Conservation (phyloP, 2,797 vertebrate species). For the Lacerta viridis region DNA sequence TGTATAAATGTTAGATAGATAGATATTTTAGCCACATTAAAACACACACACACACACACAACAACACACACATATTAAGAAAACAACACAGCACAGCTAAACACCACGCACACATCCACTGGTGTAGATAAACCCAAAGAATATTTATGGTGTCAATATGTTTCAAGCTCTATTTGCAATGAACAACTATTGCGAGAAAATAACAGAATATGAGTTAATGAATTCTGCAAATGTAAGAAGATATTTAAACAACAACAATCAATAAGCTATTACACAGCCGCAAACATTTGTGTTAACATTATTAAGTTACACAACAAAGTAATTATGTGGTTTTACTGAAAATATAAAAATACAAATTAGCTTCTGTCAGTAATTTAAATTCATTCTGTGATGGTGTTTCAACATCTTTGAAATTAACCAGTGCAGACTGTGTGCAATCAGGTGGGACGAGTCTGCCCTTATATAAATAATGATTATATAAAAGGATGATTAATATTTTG, state of each 20-base stretch:
- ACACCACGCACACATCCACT: no score
- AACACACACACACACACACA: not conserved
- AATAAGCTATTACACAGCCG: no score
- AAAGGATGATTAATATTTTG: constrained; percentile 59
- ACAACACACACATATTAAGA: no score
- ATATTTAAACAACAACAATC: no score
- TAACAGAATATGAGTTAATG: no score
- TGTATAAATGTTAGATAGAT: constrained; percentile 31
- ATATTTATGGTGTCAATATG: no score
- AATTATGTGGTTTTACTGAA: constrained; percentile 44
- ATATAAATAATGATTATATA: constrained; percentile 43
- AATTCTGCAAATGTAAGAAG: constrained; percentile 28
- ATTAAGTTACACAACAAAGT: constrained; percentile 57
- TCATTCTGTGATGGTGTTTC: constrained; percentile 55
- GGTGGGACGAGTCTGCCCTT: constrained; percentile 32
- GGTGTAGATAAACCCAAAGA: constrained; percentile 17
- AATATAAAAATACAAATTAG: constrained; percentile 64
- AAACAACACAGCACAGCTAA: no score
- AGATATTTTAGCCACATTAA: constrained; percentile 50
- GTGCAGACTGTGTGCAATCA: constrained; percentile 49
- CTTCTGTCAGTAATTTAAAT: constrained; percentile 60
- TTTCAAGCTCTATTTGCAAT: no score
- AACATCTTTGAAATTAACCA: constrained; percentile 58
- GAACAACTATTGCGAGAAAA: no score
- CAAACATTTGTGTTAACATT: not conserved